phyloP scores from a whole-genome alignment of 1,140 invertebrate species.

The Lerema accius region DNA sequence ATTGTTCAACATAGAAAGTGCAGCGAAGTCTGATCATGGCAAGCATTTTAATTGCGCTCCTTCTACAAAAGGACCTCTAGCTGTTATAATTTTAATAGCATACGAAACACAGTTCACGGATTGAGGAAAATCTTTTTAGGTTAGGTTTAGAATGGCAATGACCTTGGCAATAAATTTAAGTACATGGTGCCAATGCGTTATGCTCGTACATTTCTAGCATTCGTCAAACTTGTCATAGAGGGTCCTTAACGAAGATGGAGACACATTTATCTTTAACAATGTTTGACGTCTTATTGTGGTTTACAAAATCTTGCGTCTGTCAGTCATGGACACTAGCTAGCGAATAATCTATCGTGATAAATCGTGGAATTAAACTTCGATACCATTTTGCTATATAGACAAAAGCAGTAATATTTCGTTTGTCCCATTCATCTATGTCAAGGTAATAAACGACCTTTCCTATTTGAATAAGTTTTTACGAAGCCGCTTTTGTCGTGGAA shows the following conservation, averaged over 20 bases:
- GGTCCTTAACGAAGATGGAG: too few relatives aligned
- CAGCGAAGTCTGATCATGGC: constrained; percentile 56
- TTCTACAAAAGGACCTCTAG: constrained; percentile 47
- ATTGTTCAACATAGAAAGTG: constrained; percentile 73
- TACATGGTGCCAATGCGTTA: too few relatives aligned
- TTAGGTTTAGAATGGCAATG: not conserved
- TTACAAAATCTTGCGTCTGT: too few relatives aligned
- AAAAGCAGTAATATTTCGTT: not conserved
- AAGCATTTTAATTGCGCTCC: constrained; percentile 62
- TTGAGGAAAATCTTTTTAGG: constrained; percentile 22
- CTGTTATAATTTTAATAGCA: constrained; percentile 28
- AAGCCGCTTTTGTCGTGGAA: constrained; percentile 5
- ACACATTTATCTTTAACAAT: too few relatives aligned
- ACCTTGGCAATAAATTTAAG: too few relatives aligned
- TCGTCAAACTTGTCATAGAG: too few relatives aligned
- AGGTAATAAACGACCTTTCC: constrained; percentile 9
- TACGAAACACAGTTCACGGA: constrained; percentile 16
- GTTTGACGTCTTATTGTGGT: too few relatives aligned
- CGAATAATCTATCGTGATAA: too few relatives aligned
- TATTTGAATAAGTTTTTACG: constrained; percentile 26
- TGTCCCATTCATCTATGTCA: constrained; percentile 7
- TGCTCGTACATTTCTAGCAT: too few relatives aligned
- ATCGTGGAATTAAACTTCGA: too few relatives aligned
- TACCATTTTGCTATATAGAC: not conserved
- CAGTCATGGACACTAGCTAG: too few relatives aligned